These are phyloP conservation scores for Nerophis lumbriciformis DNA, from an alignment of 2,113 vertebrate species.

Conservation along the genomic window DNA sequence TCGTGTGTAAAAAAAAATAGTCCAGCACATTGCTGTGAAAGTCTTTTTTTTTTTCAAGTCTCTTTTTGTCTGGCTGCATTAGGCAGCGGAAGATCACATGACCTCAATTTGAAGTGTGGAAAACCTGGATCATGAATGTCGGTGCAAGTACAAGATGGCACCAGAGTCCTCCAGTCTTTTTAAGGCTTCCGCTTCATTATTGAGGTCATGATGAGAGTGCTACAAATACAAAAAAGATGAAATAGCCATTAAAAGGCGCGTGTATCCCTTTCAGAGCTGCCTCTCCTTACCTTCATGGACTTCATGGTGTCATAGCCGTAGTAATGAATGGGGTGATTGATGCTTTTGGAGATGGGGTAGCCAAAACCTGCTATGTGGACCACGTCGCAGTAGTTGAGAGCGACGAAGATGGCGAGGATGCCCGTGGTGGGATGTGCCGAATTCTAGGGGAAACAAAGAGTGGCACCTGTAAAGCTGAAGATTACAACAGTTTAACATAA, in stretches of 20 bases:
- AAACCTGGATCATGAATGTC: conserved; percentile 50
- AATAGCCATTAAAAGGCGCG: not conserved
- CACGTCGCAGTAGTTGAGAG: conserved; percentile 88
- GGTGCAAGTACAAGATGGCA: conserved; percentile 61
- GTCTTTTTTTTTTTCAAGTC: too few species aligned
- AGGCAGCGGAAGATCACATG: conserved; percentile 34
- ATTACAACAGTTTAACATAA: too few species aligned
- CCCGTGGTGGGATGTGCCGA: conserved; percentile 81
- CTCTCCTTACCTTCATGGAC: conserved; percentile 79
- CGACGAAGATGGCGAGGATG: conserved; percentile 84
- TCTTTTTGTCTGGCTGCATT: conserved; percentile 4
- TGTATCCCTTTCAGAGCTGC: not conserved
- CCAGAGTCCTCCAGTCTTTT: conserved; percentile 67
- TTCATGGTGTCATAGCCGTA: conserved; percentile 83
- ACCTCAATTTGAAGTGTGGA: not conserved
- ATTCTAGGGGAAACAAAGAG: conserved; percentile 62
- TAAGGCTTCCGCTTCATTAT: conserved; percentile 62
- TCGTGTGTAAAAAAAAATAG: not conserved
- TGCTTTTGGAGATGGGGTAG: conserved; percentile 75
- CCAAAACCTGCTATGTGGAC: conserved; percentile 91
- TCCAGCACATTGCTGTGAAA: too few species aligned
- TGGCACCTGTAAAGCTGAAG: too few species aligned
- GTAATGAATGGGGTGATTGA: conserved; percentile 84
- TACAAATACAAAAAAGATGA: conserved; percentile 26
- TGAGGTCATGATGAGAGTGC: conserved; percentile 71